These are phyloP conservation scores for Junonia oenone DNA, from an alignment of 2,888 invertebrate species.

Conservation along the genomic window DNA sequence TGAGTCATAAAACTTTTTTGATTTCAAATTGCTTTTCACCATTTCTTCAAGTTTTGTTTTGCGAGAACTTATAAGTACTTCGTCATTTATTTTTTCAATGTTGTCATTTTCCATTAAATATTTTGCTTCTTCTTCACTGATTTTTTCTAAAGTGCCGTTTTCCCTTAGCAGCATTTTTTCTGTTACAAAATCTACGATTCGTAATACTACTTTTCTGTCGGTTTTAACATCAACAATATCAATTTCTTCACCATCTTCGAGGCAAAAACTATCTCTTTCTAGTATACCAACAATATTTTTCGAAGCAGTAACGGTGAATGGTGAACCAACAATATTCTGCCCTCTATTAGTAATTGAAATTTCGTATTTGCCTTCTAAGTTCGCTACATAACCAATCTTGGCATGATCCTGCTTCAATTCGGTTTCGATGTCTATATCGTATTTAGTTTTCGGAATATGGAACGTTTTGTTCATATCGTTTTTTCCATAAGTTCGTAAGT, in stretches of 20 bases:
- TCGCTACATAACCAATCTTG: conserved; percentile 73
- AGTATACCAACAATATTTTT: conserved; percentile 53
- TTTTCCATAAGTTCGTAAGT: conserved; percentile 64
- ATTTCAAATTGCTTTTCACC: conserved; percentile 20
- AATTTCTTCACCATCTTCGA: conserved; percentile 72
- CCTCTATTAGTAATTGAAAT: conserved; percentile 78
- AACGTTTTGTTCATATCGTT: conserved; percentile 70
- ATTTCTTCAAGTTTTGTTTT: background rate
- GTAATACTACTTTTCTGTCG: conserved; percentile 68
- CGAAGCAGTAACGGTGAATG: conserved; percentile 72
- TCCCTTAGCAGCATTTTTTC: conserved; percentile 78
- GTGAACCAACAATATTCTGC: conserved; percentile 79
- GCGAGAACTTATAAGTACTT: background rate
- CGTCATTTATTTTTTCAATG: conserved; percentile 26
- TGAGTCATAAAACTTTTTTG: conserved; percentile 46
- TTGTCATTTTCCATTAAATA: conserved; percentile 52
- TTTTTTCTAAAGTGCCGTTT: conserved; percentile 70
- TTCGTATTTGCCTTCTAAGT: conserved; percentile 76
- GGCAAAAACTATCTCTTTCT: conserved; percentile 57
- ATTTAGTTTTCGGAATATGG: conserved; percentile 66
- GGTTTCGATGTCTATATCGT: conserved; percentile 74
- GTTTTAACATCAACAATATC: conserved; percentile 65
- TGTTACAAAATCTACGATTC: conserved; percentile 77
- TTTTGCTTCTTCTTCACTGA: conserved; percentile 66
- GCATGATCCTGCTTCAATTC: conserved; percentile 66